Evolutionary conservation across 2,113 vertebrate genomes (phyloP).

Genomic region (Phocoena phocoena): DNA sequence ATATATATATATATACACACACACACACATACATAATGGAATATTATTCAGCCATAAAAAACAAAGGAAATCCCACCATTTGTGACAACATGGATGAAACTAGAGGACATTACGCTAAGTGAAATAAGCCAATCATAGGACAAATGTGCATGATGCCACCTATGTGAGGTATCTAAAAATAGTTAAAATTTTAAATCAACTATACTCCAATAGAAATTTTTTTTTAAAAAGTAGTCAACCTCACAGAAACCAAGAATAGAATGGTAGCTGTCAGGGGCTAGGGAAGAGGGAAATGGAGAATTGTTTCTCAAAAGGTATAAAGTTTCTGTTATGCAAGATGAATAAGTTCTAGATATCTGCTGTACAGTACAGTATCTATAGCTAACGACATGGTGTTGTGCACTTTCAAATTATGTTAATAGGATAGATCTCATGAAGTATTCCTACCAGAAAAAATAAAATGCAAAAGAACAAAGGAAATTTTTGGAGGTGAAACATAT

Average conservation of each 20-base stretch:
- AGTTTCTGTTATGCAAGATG: background rate
- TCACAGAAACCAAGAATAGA: background rate
- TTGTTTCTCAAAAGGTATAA: background rate
- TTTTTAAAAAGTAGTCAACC: background rate
- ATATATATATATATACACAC: too few relatives aligned
- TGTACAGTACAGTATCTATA: background rate
- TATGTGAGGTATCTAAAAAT: background rate
- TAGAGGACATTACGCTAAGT: background rate
- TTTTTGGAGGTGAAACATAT: background rate
- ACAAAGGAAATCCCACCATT: background rate
- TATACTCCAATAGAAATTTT: background rate
- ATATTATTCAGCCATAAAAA: too few relatives aligned
- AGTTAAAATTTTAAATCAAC: background rate
- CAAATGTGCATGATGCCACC: background rate
- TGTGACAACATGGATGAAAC: background rate
- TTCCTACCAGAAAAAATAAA: background rate
- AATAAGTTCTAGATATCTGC: background rate
- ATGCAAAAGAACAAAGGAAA: background rate
- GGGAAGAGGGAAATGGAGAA: background rate
- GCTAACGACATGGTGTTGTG: background rate
- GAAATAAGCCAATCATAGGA: background rate
- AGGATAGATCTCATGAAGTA: background rate
- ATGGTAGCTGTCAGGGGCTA: background rate
- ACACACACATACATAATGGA: too few relatives aligned
- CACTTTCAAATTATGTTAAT: background rate